Base-by-base conservation (phyloP, 2,888 invertebrate species). In the Cerastis leucographa region DNA sequence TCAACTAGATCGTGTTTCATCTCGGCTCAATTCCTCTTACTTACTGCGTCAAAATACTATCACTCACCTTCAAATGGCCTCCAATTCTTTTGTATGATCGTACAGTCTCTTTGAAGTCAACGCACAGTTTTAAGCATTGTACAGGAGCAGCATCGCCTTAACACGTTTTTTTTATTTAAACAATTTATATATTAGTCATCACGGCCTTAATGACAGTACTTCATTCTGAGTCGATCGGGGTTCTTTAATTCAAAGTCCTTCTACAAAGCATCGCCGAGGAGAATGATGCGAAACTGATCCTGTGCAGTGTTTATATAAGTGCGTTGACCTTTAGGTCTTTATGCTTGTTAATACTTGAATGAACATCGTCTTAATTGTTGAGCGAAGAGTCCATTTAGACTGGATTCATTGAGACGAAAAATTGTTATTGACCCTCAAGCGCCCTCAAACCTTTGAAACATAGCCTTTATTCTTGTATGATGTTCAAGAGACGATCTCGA, bases 1-100 rank as follows among this genome's bases (percentile, higher is more conserved):
- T 75, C 42, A 68, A 51, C 8, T 35, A 74, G n/a, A 35, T 75
- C 49, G n/a, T 25, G 49, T 77, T 76, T 8, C 17, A 56, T 77
- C 19, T 46, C n/a, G 8, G 40, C 29, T 29, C 9, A 62, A 64
- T 64, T 1, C 40, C 77, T 76, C 19, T 64, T 70, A 69, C 69
- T 61, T 64, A 74, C 1, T 44, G 35, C 62, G 62, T 71, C 40
- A 35, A 56, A 25, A 40, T 51, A 70, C 76, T 77, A 44, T 70
- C 40, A 29, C 42, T 76, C 22, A 67, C 42, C 51, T 5, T 62
- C 25, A 54, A 35, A 62, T 40, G 44, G 14, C 70, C 40, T 77
- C 19, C 40, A 71, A 70, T 54, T 51, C 5, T 71, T 19, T 69
- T 61, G 44, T 77, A 44, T 42, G n/a, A 61, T 61, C 42, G 22